These are phyloP conservation scores for Andrena bicolor DNA, from an alignment of 2,888 invertebrate genomes.

Conservation along the genomic window DNA sequence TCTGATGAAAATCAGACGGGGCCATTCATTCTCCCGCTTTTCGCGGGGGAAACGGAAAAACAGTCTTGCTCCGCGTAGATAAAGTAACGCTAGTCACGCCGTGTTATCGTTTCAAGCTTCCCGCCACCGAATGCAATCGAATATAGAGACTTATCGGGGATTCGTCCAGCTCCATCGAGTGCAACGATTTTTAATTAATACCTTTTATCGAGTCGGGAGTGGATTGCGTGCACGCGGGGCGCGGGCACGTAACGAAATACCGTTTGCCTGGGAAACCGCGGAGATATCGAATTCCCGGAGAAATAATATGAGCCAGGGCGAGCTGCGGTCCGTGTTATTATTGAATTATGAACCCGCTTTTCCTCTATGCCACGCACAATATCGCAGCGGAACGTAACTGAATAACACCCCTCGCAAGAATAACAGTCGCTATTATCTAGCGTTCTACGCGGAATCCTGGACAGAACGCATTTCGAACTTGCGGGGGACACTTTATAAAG, in stretches of 20 bases:
- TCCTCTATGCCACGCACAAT: slow-evolving; percentile 37
- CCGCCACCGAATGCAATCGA: background rate
- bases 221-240: slow-evolving; percentile 5
- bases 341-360: slow-evolving; percentile 63
- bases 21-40: slow-evolving; percentile 41
- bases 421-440: slow-evolving; percentile 46
- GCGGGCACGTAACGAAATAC: slow-evolving; percentile 45
- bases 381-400: slow-evolving; percentile 34
- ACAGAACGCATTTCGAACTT: background rate
- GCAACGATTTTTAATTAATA: slow-evolving; percentile 5
- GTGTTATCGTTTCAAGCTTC: slow-evolving; percentile 12
- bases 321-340: slow-evolving; percentile 49
- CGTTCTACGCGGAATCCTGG: slow-evolving; percentile 11
- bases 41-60: slow-evolving; percentile 1
- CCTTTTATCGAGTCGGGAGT: slow-evolving; percentile 15
- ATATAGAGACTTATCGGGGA: background rate
- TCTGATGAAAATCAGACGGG: slow-evolving; percentile 54
- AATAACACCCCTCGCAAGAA: slow-evolving; percentile 48
- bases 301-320: slow-evolving; percentile 49
- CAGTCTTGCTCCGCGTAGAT: slow-evolving; percentile 7
- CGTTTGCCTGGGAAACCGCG: slow-evolving; percentile 55
- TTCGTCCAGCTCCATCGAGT: background rate
- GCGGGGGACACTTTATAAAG: background rate
- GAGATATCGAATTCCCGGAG: slow-evolving; percentile 59
- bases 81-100: slow-evolving; percentile 19